Percentiles rank a stretch among this genome's conserved stretches.
Conservation (phyloP, 2,797 vertebrate genomes). For the Anniella stebbinsi region DNA sequence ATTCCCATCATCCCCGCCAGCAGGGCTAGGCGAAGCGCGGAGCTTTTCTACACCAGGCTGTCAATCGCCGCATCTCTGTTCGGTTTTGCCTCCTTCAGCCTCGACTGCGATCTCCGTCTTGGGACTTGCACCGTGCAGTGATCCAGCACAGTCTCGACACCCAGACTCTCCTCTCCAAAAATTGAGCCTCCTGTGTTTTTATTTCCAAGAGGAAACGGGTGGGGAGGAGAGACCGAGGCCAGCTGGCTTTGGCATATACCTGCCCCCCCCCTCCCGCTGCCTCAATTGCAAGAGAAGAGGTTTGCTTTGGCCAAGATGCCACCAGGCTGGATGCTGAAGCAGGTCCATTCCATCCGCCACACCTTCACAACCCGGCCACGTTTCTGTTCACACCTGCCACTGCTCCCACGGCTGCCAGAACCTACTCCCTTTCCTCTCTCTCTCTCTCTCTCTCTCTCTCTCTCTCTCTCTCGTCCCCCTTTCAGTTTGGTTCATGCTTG, state of each 20-base stretch:
- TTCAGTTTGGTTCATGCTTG: neutral
- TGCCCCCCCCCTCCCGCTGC: neutral
- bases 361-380: neutral
- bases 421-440: neutral
- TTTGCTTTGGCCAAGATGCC: neutral
- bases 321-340: neutral
- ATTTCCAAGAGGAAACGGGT: neutral
- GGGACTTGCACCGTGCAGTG: neutral
- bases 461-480: neutral
- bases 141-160: neutral
- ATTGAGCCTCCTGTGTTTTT: neutral
- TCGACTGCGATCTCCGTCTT: neutral
- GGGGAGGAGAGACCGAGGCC: neutral
- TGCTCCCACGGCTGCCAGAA: neutral
- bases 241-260: neutral
- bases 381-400: neutral
- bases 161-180: too few relatives aligned
- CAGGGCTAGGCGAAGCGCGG: too few relatives aligned
- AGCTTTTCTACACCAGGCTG: too few relatives aligned
- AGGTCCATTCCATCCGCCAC: neutral
- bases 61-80: too few relatives aligned
- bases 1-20: too few relatives aligned
- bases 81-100: too few relatives aligned
- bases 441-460: neutral
- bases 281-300: neutral